Base-by-base conservation (phyloP, 1,140 invertebrate genomes). In the Brachionus koreanus region DNA sequence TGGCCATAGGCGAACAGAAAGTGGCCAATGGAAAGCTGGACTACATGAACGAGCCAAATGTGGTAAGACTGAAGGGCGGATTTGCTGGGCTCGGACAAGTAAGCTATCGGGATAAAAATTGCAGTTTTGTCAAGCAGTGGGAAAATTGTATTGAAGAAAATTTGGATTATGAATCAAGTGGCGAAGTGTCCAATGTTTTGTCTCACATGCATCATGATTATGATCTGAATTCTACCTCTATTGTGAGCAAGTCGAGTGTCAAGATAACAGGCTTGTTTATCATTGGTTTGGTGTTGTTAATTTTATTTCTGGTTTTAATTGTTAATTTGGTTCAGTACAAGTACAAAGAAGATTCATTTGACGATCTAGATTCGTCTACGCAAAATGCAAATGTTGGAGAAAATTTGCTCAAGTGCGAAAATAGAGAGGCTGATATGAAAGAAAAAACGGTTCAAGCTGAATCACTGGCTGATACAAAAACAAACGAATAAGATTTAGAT, bases 321-420 rank as follows among this genome's bases (percentile, higher is more conserved):
- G 65, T 69, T 19, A 69, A 69, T 69, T 69, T 69, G 35, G 65
- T 69, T 2, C 65, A 69, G 35, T 69, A 69, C 37, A 69, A 69
- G 35, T 69, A 69, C 37, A 10, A 33, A 5, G 35, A 39, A 6
- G 65, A 69, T 33, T 35, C 37, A 13, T 69, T 69, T 16, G 65
- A 69, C 4, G 65, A 69, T 7, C 16, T 69, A 2, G 65, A 69
- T n/a, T 16, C 33, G 35, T 69, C 65, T 2, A 69, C 0, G 35
- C 65, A 69, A 39, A 42, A 37, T 23, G 29, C n/a, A 7, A 69
- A 69, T 69, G 65, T 7, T 16, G 65, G 33, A 13, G 29, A 69
- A 7, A 69, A 69, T 69, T 69, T 69, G 37, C 23, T 65, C 12
- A 65, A 52, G 19, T 52, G 49, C 16, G 49, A 33, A 65, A 65